Evolutionary conservation across 1,140 invertebrate species (phyloP).

Genomic region (Holotrichia oblita): DNA sequence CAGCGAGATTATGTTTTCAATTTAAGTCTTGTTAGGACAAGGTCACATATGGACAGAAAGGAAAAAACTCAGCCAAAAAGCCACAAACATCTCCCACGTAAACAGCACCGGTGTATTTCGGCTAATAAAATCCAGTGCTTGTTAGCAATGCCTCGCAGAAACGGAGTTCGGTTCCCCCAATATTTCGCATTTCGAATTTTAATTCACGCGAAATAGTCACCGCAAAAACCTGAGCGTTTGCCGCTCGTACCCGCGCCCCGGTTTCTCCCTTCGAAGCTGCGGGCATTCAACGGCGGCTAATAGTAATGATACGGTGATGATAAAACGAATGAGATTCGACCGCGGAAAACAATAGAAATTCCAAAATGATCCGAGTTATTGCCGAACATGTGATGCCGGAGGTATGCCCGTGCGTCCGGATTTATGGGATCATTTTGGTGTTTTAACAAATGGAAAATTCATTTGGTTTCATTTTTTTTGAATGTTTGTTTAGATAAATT

Average conservation of each 20-base stretch:
- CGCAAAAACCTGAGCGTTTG: conserved; percentile 26
- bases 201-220: conserved; percentile 39
- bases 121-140: neutral
- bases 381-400: conserved; percentile 50
- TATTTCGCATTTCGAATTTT: conserved; percentile 31
- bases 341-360: conserved; percentile 60
- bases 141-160: neutral
- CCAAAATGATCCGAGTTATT: conserved; percentile 53
- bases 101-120: neutral
- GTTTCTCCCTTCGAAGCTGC: neutral
- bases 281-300: neutral
- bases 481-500: too few species aligned
- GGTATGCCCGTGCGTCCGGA: neutral
- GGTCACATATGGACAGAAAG: too few species aligned
- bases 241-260: neutral
- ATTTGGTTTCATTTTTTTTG: too few species aligned
- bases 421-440: neutral
- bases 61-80: neutral
- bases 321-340: conserved; percentile 39
- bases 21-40: too few species aligned
- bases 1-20: too few species aligned
- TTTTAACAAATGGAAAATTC: neutral
- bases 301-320: conserved; percentile 23
- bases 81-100: conserved; percentile 4
- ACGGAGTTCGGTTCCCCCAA: neutral